Base-by-base conservation (phyloP, 2,888 invertebrate species). In the Sinodicranocentrus sp. region DNA sequence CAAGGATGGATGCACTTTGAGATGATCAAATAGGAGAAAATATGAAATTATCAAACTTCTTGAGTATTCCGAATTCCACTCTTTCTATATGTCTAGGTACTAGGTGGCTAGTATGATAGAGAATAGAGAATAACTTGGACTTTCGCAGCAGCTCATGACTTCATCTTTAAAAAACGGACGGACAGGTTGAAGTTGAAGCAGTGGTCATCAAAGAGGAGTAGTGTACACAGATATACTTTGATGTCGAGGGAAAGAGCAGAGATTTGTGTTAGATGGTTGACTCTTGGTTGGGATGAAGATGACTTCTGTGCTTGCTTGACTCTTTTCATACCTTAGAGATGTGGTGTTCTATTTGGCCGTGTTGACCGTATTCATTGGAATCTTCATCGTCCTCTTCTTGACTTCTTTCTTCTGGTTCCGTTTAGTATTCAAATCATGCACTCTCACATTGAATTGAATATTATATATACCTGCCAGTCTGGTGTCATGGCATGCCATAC, bases 371-470 rank as follows among this genome's bases (percentile, higher is more conserved):
- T 77, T 68, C 77, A 57, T 77, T 43, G 68, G 59, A 77, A 77
- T 52, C 39, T 48, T 65, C 61, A 75, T 54, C 76, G 52, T 76
- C 65, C 48, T 72, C 57, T 21, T 44, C 61, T 52, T 25, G 5
- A 28, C 67, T 61, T 73, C 73, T 79, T 72, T 75, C 57, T 65
- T 59, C 54, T 68, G 26, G 68, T 44, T 63, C 59, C 48, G 76
- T 76, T 82, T 76, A 82, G 68, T 76, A 82, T 82, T 82, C 82
- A 82, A 82, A 76, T 82, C 82, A 82, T 70, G 82, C 57, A 71
- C 61, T 59, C 71, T 70, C 67, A 25, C 44, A 68, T 59, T 63
- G 73, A 76, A 82, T 82, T 82, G 76, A 82, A 76, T 76, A 71
- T 78, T 80, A 71, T 63, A 44, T 72, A 72, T 80, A 75, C 75